These are phyloP conservation scores for Phrynocephalus vlangalii DNA, from an alignment of 2,797 vertebrate genomes.

Conservation along the genomic window DNA sequence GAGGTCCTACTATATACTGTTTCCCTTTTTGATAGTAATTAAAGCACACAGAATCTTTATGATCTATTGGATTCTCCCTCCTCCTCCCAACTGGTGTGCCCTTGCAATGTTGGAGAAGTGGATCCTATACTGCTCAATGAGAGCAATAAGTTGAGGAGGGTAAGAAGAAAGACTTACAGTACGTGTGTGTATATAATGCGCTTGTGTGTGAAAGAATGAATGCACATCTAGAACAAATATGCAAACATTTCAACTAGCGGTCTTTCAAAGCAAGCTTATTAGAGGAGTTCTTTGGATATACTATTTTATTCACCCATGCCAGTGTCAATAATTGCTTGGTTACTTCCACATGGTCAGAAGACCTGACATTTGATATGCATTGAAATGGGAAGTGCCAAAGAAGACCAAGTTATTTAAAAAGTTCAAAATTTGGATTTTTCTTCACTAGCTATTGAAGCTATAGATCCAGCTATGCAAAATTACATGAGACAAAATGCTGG, in stretches of 20 bases:
- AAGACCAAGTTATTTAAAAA: neutral
- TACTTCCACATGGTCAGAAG: neutral
- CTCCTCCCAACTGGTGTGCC: no score
- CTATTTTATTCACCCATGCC: no score
- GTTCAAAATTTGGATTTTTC: neutral
- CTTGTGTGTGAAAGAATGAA: no score
- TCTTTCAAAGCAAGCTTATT: neutral
- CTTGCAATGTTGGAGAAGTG: no score
- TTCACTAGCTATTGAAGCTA: neutral
- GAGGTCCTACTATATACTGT: neutral
- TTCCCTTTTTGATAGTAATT: neutral
- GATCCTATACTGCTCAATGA: no score
- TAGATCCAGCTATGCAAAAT: neutral
- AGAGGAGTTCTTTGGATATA: neutral
- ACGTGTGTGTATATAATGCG: no score
- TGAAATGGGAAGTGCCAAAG: neutral
- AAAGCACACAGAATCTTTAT: neutral
- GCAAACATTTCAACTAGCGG: no score
- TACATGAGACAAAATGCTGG: neutral
- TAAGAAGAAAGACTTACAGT: no score
- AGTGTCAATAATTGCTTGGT: neutral
- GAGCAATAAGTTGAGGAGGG: no score
- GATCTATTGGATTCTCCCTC: neutral
- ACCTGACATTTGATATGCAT: neutral
- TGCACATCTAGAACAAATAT: no score